phyloP scores from a whole-genome alignment of 2,888 invertebrate genomes.

The Oscheius myriophilus region DNA sequence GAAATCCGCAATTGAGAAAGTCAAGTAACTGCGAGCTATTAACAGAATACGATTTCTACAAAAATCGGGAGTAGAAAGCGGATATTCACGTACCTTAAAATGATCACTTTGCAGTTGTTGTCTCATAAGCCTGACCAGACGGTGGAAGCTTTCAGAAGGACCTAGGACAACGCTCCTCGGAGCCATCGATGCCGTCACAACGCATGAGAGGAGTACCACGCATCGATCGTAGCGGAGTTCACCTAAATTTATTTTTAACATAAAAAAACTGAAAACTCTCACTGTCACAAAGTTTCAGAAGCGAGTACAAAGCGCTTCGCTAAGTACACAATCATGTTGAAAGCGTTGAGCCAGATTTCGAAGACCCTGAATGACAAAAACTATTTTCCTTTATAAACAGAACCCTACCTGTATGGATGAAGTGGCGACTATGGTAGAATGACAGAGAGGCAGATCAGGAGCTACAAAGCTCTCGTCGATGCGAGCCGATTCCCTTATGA shows the following conservation, averaged over 20 bases:
- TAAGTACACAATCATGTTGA: slow-evolving; percentile 82
- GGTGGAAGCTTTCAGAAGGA: slow-evolving; percentile 44
- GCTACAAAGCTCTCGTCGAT: slow-evolving; percentile 73
- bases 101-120: slow-evolving; percentile 43
- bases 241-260: slow-evolving; percentile 20
- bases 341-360: slow-evolving; percentile 41
- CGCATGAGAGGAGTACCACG: slow-evolving; percentile 86
- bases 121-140: slow-evolving; percentile 40
- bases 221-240: slow-evolving; percentile 78
- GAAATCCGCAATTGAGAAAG: no score
- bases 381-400: not conserved
- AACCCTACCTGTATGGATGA: slow-evolving; percentile 80
- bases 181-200: slow-evolving; percentile 86
- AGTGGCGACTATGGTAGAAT: slow-evolving; percentile 67
- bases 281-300: slow-evolving; percentile 82
- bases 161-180: slow-evolving; percentile 73
- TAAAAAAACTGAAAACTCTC: slow-evolving; percentile 2
- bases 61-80: no score
- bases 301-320: slow-evolving; percentile 87
- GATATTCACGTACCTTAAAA: slow-evolving; percentile 47
- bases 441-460: slow-evolving; percentile 75
- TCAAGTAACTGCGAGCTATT: no score
- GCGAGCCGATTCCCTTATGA: slow-evolving; percentile 84
- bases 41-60: no score
- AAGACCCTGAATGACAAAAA: slow-evolving; percentile 40